Evolutionary conservation across 2,797 vertebrate species (phyloP), one percentile per base, ranked within the genome.

Genomic region (Parauchenoglanis ngamensis): DNA sequence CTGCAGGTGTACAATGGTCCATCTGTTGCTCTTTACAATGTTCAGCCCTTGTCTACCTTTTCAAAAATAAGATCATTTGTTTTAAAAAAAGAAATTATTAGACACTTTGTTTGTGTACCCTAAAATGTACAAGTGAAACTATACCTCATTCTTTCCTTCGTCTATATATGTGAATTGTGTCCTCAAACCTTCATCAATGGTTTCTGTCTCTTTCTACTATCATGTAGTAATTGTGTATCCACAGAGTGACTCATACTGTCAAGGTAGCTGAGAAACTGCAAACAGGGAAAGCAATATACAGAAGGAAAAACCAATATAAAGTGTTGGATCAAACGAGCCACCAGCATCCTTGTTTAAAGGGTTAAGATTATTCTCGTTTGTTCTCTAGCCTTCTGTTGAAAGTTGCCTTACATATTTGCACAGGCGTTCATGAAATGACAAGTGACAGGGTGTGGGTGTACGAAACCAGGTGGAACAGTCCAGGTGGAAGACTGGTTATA

Each of bases 371-470:
- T 28, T 56, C 75, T 77, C 15, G 3, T 77, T 77, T 78, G 28
- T 46, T 44, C 23, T 81, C 7, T 25, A 46, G 1, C 8, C 61
- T 49, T 49, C 3, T 82, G 25, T 46, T 0, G 7, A 79, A 57
- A 28, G 57, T 65, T 63, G 40, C 57, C 28, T 59, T 63, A 44
- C 46, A 63, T 76, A 76, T 52, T 73, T 87, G 31, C 79, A 83
- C 8, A 72, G 35, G 67, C 57, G 5, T 75, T 67, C 10, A 6
- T 76, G 79, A 65, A 77, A 84, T 67, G 86, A 63, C 67, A 65
- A 65, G 44, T 68, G 28, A 52, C 6, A 25, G 35, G 82, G 65
- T 25, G 87, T 87, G 82, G 63, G 49, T 84, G 61, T n/a, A 10
- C 72, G 28, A 11, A 67, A 87, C 52, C 78, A 70, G 63, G 63